Conservation (phyloP, 2,888 invertebrate species). For the Sminthurides aquaticus region DNA sequence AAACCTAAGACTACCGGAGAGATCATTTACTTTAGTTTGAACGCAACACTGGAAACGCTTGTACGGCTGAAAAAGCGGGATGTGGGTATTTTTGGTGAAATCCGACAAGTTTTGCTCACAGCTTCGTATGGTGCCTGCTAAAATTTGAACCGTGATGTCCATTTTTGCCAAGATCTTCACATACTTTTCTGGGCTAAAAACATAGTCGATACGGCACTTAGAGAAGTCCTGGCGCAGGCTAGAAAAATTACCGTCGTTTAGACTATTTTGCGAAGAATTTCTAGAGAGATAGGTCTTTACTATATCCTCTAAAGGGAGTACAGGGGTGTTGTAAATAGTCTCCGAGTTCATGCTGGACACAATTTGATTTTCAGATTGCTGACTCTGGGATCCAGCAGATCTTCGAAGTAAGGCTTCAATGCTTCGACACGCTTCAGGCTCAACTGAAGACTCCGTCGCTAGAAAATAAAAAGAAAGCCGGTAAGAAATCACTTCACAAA, state of each 20-base stretch:
- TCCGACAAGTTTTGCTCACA: background rate
- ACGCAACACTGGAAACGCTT: constrained; percentile 23
- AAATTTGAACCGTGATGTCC: constrained; percentile 30
- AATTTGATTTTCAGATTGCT: no score
- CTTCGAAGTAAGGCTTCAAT: no score
- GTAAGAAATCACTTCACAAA: no score
- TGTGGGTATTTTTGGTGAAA: constrained; percentile 1
- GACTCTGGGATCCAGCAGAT: no score
- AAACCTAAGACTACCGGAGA: background rate
- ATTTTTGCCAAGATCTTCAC: constrained; percentile 21
- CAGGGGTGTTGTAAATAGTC: constrained; percentile 14
- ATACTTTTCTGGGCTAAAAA: constrained; percentile 37
- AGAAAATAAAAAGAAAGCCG: no score
- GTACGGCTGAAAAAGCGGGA: constrained; percentile 33
- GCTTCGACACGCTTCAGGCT: no score
- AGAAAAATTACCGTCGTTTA: constrained; percentile 12
- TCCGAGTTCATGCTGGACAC: no score
- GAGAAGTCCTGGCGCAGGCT: constrained; percentile 23
- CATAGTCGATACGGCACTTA: constrained; percentile 33
- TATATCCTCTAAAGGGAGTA: constrained; percentile 25
- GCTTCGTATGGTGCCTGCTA: constrained; percentile 28
- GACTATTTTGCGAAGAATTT: constrained; percentile 14
- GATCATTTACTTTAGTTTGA: background rate
- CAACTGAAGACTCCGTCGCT: no score
- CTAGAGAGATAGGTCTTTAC: constrained; percentile 17